Base-by-base conservation (phyloP, 2,888 invertebrate genomes). In the Luperina nickerlii region DNA sequence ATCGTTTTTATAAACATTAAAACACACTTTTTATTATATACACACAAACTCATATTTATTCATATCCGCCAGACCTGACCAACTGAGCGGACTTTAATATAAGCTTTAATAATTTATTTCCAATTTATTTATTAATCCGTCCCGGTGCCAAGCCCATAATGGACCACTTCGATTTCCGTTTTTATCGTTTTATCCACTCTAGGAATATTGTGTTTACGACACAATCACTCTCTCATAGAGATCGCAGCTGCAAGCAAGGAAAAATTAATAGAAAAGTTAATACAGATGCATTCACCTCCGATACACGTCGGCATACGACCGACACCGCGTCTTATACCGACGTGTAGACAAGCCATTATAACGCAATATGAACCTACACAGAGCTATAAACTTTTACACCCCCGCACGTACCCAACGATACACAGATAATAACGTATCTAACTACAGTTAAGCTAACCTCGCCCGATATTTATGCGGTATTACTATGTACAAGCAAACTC, bases 401-500 rank as follows among this genome's bases (percentile, higher is more conserved):
- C 69, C 75, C 70, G 66, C 87, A 88, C 83, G 81, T 84, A 86
- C 72, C 83, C 81, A 85, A 62, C 74, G 74, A 81, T 78, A 79
- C 74, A 62, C 81, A 82, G 81, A 83, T 83, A 85, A 87, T 86
- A 86, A 76, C 84, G 82, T 83, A 83, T 78, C 78, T 87, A 88
- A 83, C 81, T 80, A 82, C 74, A 85, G 89, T 88, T 88, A 86
- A 86, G 79, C 78, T 80, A 88, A 87, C 80, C 84, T 82, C 79
- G 78, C 76, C 70, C 82, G 65, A 78, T 86, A 80, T 87, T 86
- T 81, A 74, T 85, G 80, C 76, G 74, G 78, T 78, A 84, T 80
- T 88, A 79, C 82, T 78, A 81, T 69, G 77, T 82, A 79, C 85
- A 81, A 79, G 81, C 82, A 87, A 87, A 90, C 89, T 89, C 87